Evolutionary conservation across 2,113 vertebrate genomes (phyloP).

Genomic region (Eclectus roratus): DNA sequence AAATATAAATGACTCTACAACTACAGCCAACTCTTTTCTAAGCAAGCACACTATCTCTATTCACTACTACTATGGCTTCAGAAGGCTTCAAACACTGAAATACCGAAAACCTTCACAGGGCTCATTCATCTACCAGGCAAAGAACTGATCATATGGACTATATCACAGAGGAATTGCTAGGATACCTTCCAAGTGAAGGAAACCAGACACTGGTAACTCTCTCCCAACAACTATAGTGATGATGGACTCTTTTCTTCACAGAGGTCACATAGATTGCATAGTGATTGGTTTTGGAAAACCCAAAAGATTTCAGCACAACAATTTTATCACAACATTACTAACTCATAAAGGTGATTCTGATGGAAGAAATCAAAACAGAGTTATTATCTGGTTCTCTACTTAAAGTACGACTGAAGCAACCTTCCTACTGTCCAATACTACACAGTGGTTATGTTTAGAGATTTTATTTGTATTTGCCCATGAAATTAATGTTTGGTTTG

Average conservation of each 20-base stretch:
- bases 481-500: not conserved
- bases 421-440: not conserved
- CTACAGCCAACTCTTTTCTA: slow-evolving; percentile 8
- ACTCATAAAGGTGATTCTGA: slow-evolving; percentile 40
- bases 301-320: slow-evolving; percentile 44
- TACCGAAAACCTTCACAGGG: not conserved
- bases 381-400: slow-evolving; percentile 15
- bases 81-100: not conserved
- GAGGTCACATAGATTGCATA: slow-evolving; percentile 43
- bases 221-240: slow-evolving; percentile 51
- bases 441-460: not conserved
- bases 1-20: not conserved
- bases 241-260: slow-evolving; percentile 46
- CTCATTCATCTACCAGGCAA: slow-evolving; percentile 44
- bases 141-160: slow-evolving; percentile 33
- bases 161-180: slow-evolving; percentile 27
- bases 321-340: slow-evolving; percentile 51
- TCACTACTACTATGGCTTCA: not conserved
- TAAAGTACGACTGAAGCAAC: not conserved
- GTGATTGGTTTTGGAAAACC: slow-evolving; percentile 47
- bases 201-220: slow-evolving; percentile 47
- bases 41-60: not conserved
- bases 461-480: not conserved
- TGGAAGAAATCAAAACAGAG: slow-evolving; percentile 52
- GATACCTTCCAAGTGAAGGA: slow-evolving; percentile 50